These are phyloP conservation scores for Hipposideros armiger DNA, from an alignment of 2,113 vertebrate species.

Conservation along the genomic window DNA sequence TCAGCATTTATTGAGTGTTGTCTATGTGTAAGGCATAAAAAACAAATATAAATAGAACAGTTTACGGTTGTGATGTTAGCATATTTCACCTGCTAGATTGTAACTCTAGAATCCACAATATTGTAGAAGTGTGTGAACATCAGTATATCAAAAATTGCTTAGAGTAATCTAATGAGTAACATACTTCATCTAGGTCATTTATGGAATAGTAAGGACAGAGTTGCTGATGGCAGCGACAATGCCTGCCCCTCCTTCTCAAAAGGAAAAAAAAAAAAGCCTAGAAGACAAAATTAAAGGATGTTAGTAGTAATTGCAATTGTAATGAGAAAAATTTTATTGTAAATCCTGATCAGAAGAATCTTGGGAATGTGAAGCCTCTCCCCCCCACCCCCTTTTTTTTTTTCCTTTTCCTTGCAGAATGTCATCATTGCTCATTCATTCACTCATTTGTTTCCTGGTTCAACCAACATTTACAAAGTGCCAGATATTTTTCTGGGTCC, in stretches of 20 bases:
- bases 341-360: background rate
- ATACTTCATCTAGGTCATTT: background rate
- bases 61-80: background rate
- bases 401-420: background rate
- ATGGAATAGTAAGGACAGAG: background rate
- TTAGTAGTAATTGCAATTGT: background rate
- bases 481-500: background rate
- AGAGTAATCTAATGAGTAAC: background rate
- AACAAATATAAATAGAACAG: background rate
- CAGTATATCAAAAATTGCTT: background rate
- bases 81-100: background rate
- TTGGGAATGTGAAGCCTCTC: background rate
- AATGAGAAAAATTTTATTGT: background rate
- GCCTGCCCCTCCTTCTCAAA: background rate
- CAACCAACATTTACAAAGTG: background rate
- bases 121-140: background rate
- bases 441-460: background rate
- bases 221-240: background rate
- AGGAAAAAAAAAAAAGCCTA: fast-evolving
- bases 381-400: background rate
- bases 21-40: background rate
- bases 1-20: background rate
- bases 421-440: background rate
- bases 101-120: background rate
- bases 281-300: background rate